Percentiles rank a stretch among this genome's conserved stretches.
These are phyloP conservation scores for Acromyrmex charruanus DNA, from an alignment of 1,140 invertebrate species.

Conservation along the genomic window DNA sequence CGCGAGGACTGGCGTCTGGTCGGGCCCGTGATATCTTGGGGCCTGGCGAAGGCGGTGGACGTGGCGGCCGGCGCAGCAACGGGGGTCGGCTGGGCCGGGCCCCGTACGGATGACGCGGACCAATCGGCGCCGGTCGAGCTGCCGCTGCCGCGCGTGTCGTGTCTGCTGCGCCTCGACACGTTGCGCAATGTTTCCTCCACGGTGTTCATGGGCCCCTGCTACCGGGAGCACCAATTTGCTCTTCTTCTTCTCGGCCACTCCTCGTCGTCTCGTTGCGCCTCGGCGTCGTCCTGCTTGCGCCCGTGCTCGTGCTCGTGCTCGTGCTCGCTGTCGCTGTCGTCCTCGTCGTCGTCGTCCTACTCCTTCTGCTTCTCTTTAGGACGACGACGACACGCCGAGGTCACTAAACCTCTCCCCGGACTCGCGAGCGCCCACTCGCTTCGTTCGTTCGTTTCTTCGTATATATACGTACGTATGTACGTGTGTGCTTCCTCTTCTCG, in stretches of 20 bases:
- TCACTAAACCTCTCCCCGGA: slow-evolving; percentile 47
- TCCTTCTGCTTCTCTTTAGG: slow-evolving; percentile 58
- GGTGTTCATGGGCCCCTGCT: slow-evolving; percentile 81
- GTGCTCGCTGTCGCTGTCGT: neutral
- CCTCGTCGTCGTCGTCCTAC: slow-evolving; percentile 35
- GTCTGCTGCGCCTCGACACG: slow-evolving; percentile 73
- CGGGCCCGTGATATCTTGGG: slow-evolving; percentile 74
- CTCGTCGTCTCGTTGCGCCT: slow-evolving; percentile 77
- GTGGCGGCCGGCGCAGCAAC: slow-evolving; percentile 59
- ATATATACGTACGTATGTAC: neutral
- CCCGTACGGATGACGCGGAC: slow-evolving; percentile 69
- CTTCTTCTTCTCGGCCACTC: slow-evolving; percentile 87
- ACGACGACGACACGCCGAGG: slow-evolving; percentile 20
- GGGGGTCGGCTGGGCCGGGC: slow-evolving; percentile 71
- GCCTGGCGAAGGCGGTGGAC: slow-evolving; percentile 59
- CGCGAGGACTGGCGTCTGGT: slow-evolving; percentile 78
- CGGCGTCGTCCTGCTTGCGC: slow-evolving; percentile 51
- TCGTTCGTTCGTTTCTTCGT: slow-evolving; percentile 7
- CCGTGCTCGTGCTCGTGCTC: neutral
- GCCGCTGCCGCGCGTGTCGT: slow-evolving; percentile 58
- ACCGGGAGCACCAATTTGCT: slow-evolving; percentile 86
- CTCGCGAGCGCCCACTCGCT: slow-evolving; percentile 26
- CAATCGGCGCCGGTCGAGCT: slow-evolving; percentile 73
- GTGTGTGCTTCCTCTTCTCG: slow-evolving; percentile 30
- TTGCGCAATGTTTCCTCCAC: slow-evolving; percentile 79